Evolutionary conservation across 1,140 invertebrate species (phyloP).

Genomic region (Spodoptera frugiperda): DNA sequence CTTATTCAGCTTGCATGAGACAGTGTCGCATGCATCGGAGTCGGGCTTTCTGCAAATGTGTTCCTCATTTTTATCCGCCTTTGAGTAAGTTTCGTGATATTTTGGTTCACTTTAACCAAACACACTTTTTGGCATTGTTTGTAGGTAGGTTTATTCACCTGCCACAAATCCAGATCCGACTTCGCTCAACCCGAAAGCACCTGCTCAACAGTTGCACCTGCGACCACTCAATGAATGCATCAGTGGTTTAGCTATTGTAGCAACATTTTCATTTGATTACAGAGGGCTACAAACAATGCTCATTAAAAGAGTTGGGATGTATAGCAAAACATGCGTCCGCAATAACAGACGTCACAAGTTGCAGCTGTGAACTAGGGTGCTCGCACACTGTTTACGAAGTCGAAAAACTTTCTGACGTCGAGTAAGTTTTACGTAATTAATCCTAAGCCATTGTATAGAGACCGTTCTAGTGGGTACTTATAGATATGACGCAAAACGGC

Average conservation of each 20-base stretch:
- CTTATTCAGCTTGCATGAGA: conserved; percentile 89
- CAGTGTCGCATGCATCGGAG: conserved; percentile 89
- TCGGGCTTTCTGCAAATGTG: conserved; percentile 88
- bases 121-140: too few relatives aligned
- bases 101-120: not conserved
- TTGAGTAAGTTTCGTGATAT: conserved; percentile 72
- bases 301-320: conserved; percentile 86
- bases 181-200: too few relatives aligned
- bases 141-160: too few relatives aligned
- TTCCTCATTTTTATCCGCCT: conserved; percentile 89
- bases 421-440: conserved; percentile 72
- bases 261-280: conserved; percentile 11
- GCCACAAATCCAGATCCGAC: too few relatives aligned
- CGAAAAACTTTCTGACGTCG: conserved; percentile 88
- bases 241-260: too few relatives aligned
- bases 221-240: too few relatives aligned
- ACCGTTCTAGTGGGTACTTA: not conserved
- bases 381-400: conserved; percentile 91
- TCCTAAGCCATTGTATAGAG: not conserved
- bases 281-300: conserved; percentile 87
- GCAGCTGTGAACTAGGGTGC: conserved; percentile 90
- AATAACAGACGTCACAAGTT: conserved; percentile 87
- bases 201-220: too few relatives aligned
- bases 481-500: too few relatives aligned
- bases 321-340: conserved; percentile 85